Conservation (phyloP, 1,140 invertebrate species). For the Schlechtendalia chinensis region DNA sequence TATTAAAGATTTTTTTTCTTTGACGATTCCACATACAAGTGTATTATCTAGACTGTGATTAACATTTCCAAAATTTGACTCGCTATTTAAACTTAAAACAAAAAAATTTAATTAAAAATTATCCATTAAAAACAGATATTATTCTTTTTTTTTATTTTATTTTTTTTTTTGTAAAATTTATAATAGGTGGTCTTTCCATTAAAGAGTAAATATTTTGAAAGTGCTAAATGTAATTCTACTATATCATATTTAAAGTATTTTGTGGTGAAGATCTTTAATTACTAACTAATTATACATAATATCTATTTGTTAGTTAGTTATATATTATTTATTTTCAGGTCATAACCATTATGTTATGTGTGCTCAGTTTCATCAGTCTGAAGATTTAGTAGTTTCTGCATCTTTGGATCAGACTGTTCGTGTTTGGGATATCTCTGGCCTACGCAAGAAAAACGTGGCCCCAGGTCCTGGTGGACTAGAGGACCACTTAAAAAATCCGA, state of each 20-base stretch:
- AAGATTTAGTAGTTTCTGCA: conserved; percentile 96
- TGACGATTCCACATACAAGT: too few relatives aligned
- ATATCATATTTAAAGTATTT: too few relatives aligned
- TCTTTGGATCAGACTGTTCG: conserved; percentile 97
- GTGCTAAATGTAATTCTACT: too few relatives aligned
- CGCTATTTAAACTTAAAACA: too few relatives aligned
- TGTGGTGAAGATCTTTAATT: neutral
- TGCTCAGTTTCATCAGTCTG: conserved; percentile 94
- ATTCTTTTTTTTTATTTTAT: too few relatives aligned
- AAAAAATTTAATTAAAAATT: too few relatives aligned
- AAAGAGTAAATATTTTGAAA: too few relatives aligned
- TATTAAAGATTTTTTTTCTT: neutral
- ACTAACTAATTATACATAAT: neutral
- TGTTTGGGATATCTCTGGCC: conserved; percentile 94
- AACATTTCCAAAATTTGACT: too few relatives aligned
- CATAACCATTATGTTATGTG: conserved; percentile 99
- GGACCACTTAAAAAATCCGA: conserved; percentile 83
- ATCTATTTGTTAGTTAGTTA: neutral
- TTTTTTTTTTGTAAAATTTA: too few relatives aligned
- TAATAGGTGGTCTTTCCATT: too few relatives aligned
- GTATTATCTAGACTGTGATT: too few relatives aligned
- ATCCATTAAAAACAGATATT: too few relatives aligned
- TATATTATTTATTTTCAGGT: conserved; percentile 29
- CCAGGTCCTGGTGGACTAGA: conserved; percentile 74
- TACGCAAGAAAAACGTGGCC: conserved; percentile 52